A percentile compares a stretch with the other conserved stretches of the same genome.
phyloP scores from a whole-genome alignment of 2,797 vertebrate species.

The Luscinia luscinia region DNA sequence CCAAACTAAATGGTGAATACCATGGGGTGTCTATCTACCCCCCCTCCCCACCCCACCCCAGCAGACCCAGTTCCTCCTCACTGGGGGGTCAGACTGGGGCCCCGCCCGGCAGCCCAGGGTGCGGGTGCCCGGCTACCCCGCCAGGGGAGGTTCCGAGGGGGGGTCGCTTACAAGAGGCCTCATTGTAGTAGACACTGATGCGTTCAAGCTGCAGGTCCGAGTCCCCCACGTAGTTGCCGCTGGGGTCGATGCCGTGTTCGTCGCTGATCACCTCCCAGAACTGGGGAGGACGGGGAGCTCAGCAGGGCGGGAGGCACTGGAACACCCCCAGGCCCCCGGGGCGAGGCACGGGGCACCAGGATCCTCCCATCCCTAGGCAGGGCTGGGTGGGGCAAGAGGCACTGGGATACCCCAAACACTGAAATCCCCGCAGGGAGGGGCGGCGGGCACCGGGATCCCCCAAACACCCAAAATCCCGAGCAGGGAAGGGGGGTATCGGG shows the following conservation, averaged over 20 bases:
- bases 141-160: not conserved
- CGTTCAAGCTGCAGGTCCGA: constrained; percentile 84
- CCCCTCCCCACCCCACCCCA: too few species aligned
- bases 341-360: not conserved
- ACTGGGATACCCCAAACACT: not conserved
- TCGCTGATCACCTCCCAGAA: constrained; percentile 88
- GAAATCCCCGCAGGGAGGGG: not conserved
- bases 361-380: not conserved
- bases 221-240: constrained; percentile 84
- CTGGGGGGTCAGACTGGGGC: not conserved
- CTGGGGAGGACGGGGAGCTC: constrained; percentile 55
- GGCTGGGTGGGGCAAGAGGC: not conserved
- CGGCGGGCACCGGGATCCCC: not conserved
- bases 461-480: not conserved
- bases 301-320: not conserved
- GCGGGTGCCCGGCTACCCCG: not conserved
- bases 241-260: constrained; percentile 85
- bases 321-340: not conserved
- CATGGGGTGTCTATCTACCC: not conserved
- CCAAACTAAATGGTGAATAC: not conserved
- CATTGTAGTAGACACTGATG: constrained; percentile 87
- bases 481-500: fast-evolving
- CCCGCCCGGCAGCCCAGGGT: not conserved
- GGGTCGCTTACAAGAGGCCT: constrained; percentile 81
- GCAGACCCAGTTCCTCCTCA: not conserved